A percentile compares a stretch with the other conserved stretches of the same genome.
Evolutionary conservation across 2,888 invertebrate species (phyloP).

Genomic region (Caradrina clavipalpis): DNA sequence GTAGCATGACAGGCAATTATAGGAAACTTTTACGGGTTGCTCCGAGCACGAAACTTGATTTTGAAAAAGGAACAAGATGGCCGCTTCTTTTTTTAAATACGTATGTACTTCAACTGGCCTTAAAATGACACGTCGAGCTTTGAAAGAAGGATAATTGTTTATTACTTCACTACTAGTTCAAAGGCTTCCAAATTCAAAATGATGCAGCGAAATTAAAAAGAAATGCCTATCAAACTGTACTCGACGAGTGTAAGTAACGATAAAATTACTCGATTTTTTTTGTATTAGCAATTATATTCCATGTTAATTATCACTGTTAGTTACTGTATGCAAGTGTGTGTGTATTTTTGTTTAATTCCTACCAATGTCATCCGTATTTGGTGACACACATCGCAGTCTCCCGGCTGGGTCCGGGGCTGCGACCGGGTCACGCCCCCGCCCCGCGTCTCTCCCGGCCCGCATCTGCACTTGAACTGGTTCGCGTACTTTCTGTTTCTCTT

Average conservation of each 20-base stretch:
- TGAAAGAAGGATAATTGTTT: too few relatives aligned
- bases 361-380: conserved; percentile 45
- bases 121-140: too few relatives aligned
- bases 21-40: conserved; percentile 7
- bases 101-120: too few relatives aligned
- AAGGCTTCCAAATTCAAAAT: too few relatives aligned
- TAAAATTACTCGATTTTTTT: too few relatives aligned
- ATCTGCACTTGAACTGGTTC: conserved; percentile 85
- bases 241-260: too few relatives aligned
- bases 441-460: conserved; percentile 52
- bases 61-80: conserved; percentile 22
- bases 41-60: neutral
- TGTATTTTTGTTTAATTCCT: conserved; percentile 14
- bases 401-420: conserved; percentile 67
- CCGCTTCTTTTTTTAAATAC: conserved; percentile 4
- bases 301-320: too few relatives aligned
- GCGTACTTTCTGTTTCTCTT: conserved; percentile 83
- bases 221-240: too few relatives aligned
- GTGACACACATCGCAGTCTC: conserved; percentile 58
- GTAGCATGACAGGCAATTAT: conserved; percentile 20
- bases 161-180: too few relatives aligned
- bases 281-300: too few relatives aligned
- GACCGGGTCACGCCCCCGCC: conserved; percentile 75
- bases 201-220: too few relatives aligned
- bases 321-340: neutral